Conservation (phyloP, 1,140 invertebrate genomes). For the Cydia fagiglandana region DNA sequence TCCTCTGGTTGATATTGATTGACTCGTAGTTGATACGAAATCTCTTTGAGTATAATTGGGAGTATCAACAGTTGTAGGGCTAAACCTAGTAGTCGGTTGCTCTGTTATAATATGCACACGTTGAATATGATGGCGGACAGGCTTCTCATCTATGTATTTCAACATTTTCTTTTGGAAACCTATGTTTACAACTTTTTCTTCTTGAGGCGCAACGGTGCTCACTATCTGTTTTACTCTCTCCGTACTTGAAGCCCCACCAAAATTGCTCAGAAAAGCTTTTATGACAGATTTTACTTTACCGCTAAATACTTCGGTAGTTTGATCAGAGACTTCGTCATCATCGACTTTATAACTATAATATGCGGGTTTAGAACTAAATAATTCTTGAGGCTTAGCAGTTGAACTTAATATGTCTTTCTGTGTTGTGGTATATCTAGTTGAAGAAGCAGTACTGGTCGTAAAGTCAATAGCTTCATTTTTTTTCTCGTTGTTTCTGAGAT, state of each 20-base stretch:
- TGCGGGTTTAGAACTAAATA: conserved; percentile 49
- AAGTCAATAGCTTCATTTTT: conserved; percentile 38
- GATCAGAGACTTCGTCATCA: conserved; percentile 60
- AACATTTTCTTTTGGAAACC: conserved; percentile 63
- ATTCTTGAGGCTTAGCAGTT: conserved; percentile 41
- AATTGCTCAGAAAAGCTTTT: conserved; percentile 66
- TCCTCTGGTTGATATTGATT: conserved; percentile 44
- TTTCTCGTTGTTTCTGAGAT: conserved; percentile 53
- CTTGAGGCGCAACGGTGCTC: conserved; percentile 42
- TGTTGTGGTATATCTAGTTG: conserved; percentile 49
- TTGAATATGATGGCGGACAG: conserved; percentile 53
- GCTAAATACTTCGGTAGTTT: conserved; percentile 69
- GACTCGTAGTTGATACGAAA: conserved; percentile 23
- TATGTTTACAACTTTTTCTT: conserved; percentile 64
- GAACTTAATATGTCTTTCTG: conserved; percentile 38
- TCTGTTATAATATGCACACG: conserved; percentile 65
- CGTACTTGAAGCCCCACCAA: conserved; percentile 49
- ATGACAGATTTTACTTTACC: conserved; percentile 64
- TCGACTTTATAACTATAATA: conserved; percentile 64
- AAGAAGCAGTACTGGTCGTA: conserved; percentile 48
- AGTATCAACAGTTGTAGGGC: conserved; percentile 42
- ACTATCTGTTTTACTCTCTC: conserved; percentile 46
- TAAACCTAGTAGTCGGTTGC: conserved; percentile 44
- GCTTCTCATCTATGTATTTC: conserved; percentile 56
- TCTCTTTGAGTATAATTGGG: conserved; percentile 39